Percentiles rank a stretch among this genome's conserved stretches.
Conservation (phyloP, 2,888 invertebrate genomes). For the Eudemis profundana region DNA sequence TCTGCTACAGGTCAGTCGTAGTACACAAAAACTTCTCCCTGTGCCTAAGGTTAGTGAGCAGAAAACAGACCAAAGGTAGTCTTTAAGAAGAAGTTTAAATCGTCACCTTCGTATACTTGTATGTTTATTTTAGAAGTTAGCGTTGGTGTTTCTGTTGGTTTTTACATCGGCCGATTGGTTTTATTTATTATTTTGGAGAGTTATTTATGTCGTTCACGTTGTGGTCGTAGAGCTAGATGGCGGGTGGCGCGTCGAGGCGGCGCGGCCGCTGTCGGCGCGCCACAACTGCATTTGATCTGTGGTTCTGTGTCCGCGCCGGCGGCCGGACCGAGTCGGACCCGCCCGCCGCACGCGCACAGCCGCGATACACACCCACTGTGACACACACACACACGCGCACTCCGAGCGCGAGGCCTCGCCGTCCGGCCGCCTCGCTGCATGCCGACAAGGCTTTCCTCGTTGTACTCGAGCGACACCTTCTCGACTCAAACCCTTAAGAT, state of each 20-base stretch:
- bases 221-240: slow-evolving; percentile 83
- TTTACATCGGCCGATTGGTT: slow-evolving; percentile 80
- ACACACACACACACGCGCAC: slow-evolving; percentile 45
- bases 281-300: slow-evolving; percentile 85
- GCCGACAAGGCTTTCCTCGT: slow-evolving; percentile 83
- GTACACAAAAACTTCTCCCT: slow-evolving; percentile 99
- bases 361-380: slow-evolving; percentile 42
- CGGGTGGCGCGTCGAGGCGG: slow-evolving; percentile 75
- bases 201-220: slow-evolving; percentile 80
- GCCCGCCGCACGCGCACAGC: slow-evolving; percentile 46
- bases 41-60: slow-evolving; percentile 99
- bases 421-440: slow-evolving; percentile 80
- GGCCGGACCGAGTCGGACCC: slow-evolving; percentile 58
- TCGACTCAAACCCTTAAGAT: slow-evolving; percentile 85
- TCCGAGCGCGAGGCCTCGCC: slow-evolving; percentile 55
- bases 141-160: slow-evolving; percentile 83
- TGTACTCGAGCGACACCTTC: slow-evolving; percentile 77
- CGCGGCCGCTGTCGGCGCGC: slow-evolving; percentile 63
- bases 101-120: slow-evolving; percentile 86
- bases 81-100: slow-evolving; percentile 85
- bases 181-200: slow-evolving; percentile 70
- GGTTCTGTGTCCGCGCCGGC: slow-evolving; percentile 81
- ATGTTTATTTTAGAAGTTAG: slow-evolving; percentile 85
- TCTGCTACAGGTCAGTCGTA: slow-evolving; percentile 99
- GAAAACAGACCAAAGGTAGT: slow-evolving; percentile 91